Evolutionary conservation across 2,113 vertebrate genomes (phyloP), one percentile per base, ranked within the genome.

Genomic region (Brienomyrus brachyistius): DNA sequence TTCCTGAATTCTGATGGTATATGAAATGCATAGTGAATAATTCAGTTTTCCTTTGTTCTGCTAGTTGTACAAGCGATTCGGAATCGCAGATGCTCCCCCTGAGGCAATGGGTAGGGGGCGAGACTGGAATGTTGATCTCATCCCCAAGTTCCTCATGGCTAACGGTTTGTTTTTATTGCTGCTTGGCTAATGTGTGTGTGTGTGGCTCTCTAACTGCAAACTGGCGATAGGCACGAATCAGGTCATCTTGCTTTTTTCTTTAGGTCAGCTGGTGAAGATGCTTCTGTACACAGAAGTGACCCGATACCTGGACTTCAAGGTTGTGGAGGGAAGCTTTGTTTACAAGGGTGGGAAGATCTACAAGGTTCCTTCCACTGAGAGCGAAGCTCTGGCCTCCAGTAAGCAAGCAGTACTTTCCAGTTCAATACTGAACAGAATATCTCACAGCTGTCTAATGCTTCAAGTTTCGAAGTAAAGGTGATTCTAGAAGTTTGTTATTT

Each of bases 71-170:
- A 98, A 98, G 94, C 96, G 97, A 82, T 98, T 98, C 91, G 96
- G 90, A 5, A 93, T 97, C 82, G 91, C 95, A 15, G 97, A 97
- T 40, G 95, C 95, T 1, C 97, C 97, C 17, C 94, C 97, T 8
- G 97, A 98, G 91, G 95, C 96, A 0, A 98, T 98, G 97, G 97
- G 97, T 52, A 94, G 97, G 89, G 97, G 97, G 91, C 92, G 97
- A 91, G 97, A 98, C 96, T 98, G 97, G 97, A 98, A 98, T 2
- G 97, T 98, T 15, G 97, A 98, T 92, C 96, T 98, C 90, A 98
- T 98, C 91, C 97, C 97, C 70, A 98, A 98, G 95, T 98, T 98
- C 89, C 97, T 98, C 90, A 98, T 98, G 97, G 97, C 97, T 90
- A 98, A 98, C 48, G 97, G 97, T 98, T 84, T 84, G 89, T 80